Percentiles rank a stretch among this genome's conserved stretches.
These are phyloP conservation scores for Sebastolobus altivelis DNA, from an alignment of 2,797 vertebrate genomes.

Conservation along the genomic window DNA sequence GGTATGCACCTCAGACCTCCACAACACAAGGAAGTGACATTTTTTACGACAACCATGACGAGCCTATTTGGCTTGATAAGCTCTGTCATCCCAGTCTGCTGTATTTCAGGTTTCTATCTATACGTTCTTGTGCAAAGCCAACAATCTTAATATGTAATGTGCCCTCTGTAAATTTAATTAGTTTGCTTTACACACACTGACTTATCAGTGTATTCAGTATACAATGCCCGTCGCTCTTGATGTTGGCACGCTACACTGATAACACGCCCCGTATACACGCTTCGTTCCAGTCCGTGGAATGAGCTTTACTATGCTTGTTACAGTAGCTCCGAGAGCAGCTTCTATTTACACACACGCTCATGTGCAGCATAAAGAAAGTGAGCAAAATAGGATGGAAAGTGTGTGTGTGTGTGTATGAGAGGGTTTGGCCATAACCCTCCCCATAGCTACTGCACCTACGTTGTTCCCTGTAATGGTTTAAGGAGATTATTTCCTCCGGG, in stretches of 20 bases:
- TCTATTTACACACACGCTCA: conserved; percentile 42
- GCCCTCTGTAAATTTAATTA: background rate
- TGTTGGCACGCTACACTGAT: conserved; percentile 16
- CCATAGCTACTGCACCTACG: conserved; percentile 76
- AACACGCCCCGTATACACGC: background rate
- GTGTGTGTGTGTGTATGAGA: conserved; percentile 9
- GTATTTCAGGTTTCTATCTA: background rate
- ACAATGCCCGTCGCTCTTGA: background rate
- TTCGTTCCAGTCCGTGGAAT: conserved; percentile 28
- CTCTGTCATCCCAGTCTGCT: background rate
- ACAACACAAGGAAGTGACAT: background rate
- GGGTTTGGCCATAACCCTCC: conserved; percentile 75
- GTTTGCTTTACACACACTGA: conserved; percentile 16
- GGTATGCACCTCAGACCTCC: background rate
- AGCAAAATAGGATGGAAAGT: conserved; percentile 42
- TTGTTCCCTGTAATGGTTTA: conserved; percentile 86
- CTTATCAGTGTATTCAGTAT: conserved; percentile 3
- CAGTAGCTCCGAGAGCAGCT: conserved; percentile 41
- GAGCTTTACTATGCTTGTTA: conserved; percentile 61
- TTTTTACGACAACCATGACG: background rate
- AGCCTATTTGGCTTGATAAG: background rate
- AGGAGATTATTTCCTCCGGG: conserved; percentile 83
- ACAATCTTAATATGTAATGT: background rate
- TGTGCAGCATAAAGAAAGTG: conserved; percentile 37
- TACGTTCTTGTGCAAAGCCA: background rate